Evolutionary conservation across 2,797 vertebrate species (phyloP), one percentile per base, ranked within the genome.

Genomic region (Typhlichthys subterraneus): DNA sequence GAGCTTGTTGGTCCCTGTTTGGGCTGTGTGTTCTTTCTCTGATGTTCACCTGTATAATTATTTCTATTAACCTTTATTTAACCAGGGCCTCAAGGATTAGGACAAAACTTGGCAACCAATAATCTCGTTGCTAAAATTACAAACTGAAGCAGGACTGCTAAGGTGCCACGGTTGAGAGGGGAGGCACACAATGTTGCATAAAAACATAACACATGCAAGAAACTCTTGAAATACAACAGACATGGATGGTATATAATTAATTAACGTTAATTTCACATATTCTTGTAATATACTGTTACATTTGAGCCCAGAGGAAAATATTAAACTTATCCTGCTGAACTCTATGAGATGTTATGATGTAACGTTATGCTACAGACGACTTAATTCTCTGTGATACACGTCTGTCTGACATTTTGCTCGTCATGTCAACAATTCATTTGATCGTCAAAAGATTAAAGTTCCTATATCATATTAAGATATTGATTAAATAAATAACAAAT

Each of bases 61-160:
- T 76, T 82, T 63, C 23, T 63, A 69, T 80, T 76, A 79, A 70
- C 59, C 58, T 75, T 69, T 76, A 76, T 83, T 81, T 73, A 75
- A 80, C 72, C 50, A 70, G 72, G 60, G 53, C 70, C 69, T 38
- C 0, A 19, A 57, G 65, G 70, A 80, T 74, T 75, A 65, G 70
- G 73, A 0, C 58, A 46, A 76, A 78, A 80, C 63, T 59, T 69
- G 78, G 74, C 65, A 80, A 64, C 63, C 72, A 46, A 55, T 45
- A 8, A 9, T 12, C 19, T 54, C 70, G 2, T 77, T 85, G 33
- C 75, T 82, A 68, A 82, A 77, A 65, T 80, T 68, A 83, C 76
- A 81, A 83, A 72, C 61, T 52, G 53, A 54, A 61, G 72, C 55
- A 73, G 68, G 45, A 59, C 49, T 61, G 80, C 64, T 75, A 83